Conservation (phyloP, 2,113 vertebrate species). For the Thryonomys swinderianus region DNA sequence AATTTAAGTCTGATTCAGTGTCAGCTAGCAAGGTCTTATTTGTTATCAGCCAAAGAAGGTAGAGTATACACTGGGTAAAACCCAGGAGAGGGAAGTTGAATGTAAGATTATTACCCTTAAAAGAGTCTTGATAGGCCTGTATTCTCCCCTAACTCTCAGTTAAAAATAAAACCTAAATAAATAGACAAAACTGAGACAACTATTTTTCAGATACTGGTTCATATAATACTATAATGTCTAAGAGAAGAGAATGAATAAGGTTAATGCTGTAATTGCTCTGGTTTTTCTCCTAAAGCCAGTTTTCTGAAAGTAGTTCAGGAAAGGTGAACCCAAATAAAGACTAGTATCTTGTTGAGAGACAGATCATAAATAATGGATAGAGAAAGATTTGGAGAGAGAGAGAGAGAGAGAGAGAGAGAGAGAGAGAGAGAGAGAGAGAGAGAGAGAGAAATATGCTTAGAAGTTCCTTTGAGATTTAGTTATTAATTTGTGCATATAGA, state of each 20-base stretch:
- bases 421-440: not conserved
- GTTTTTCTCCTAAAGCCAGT: not conserved
- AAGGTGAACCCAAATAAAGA: not conserved
- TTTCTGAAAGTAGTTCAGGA: not conserved
- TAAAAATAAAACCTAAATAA: not conserved
- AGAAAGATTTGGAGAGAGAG: not conserved
- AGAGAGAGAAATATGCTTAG: not conserved
- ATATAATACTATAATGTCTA: not conserved
- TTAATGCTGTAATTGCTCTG: not conserved
- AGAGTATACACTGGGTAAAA: not conserved
- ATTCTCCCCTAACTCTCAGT: not conserved
- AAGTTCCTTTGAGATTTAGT: not conserved
- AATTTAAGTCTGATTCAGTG: not conserved
- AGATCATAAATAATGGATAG: not conserved
- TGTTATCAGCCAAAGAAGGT: conserved; percentile 22
- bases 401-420: conserved; percentile 22
- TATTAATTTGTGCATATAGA: not conserved
- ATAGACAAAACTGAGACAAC: conserved; percentile 2
- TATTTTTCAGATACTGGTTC: not conserved
- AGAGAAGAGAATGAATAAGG: conserved; percentile 15
- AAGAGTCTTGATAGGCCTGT: not conserved
- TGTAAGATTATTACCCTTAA: not conserved
- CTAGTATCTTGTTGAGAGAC: not conserved
- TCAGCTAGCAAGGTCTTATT: not conserved
- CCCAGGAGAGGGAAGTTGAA: not conserved